Evolutionary conservation across 2,888 invertebrate species (phyloP), one percentile per base, ranked within the genome.

Genomic region (Limnephilus marmoratus): DNA sequence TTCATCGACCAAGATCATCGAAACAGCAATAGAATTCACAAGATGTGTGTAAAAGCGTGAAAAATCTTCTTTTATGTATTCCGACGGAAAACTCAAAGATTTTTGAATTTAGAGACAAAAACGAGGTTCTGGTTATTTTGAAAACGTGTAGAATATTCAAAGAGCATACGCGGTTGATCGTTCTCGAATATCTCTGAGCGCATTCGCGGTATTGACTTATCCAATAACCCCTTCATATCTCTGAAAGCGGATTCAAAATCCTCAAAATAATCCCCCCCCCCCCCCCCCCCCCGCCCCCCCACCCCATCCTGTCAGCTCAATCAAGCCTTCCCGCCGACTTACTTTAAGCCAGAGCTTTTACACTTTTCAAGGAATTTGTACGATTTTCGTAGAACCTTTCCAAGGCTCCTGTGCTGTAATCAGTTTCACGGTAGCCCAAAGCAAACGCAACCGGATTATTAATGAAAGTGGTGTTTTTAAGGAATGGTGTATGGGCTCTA

Each of bases 141-240:
- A 34, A 83, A 83, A 37, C 37, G 29, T 68, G 18, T 83, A 37
- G 34, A 83, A 34, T 83, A 83, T 83, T 83, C 31, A 83, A 15
- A 9, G 83, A 83, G 83, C 37, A 34, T 83, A 18, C 34, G 15
- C 83, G 34, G 82, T 82, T 82, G 15, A 83, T 83, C 83, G 83
- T 37, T 83, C 7, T 18, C 13, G 53, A 24, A 37, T 15, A 37
- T 83, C 18, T 37, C 5, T 83, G 83, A 24, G 11, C 5, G 34
- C 83, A 83, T 83, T 31, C 24, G 34, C 82, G 29, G 83, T 15
- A 68, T 68, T 53, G 82, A 82, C 34, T 82, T 83, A 31, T 83
- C 83, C 31, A 18, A 37, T 34, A 83, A 83, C 37, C 83, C 83
- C 31, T 31, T 83, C 83, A 31, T 83, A 83, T 83, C 83, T 83